Base-by-base conservation (phyloP, 53 echinoderm and acorn worm species). In the Astropecten irregularis region DNA sequence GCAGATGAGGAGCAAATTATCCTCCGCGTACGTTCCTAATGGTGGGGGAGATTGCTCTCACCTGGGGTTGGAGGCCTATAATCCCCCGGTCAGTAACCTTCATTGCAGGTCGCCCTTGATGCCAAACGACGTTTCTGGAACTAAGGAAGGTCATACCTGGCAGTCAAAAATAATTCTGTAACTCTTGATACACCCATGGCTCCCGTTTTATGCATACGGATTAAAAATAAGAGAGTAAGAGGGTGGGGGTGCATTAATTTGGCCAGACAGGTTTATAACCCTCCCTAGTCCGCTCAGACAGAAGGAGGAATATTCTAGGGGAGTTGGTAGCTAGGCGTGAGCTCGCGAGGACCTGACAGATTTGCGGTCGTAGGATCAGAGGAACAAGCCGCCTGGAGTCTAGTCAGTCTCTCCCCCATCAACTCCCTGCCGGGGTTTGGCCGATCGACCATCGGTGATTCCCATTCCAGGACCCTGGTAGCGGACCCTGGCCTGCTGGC, bases 181-280 rank as follows among this genome's bases (percentile, higher is more conserved):
- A 40, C 42, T 21, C 13, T 46, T 27, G 18, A 11, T 34, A 39
- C 26, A 42, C n/a, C 37, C 76, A 27, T 8, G 27, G 26, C 76
- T 40, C 15, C 37, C 44, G n/a, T n/a, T n/a, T n/a, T n/a, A n/a
- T n/a, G n/a, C n/a, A n/a, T n/a, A n/a, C n/a, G n/a, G n/a, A n/a
- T n/a, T n/a, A n/a, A n/a, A n/a, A n/a, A n/a, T n/a, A n/a, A n/a
- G n/a, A n/a, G n/a, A n/a, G n/a, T n/a, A n/a, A n/a, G n/a, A n/a
- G n/a, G n/a, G n/a, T n/a, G n/a, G n/a, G n/a, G n/a, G n/a, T n/a
- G n/a, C 19, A 2, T 34, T 76, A 76, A 76, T 76, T 76, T 42
- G 44, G 40, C 16, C 59, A 7, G 76, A 76, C 76, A 76, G 76
- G 40, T 76, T 76, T 76, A 76, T 35, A 76, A 42, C 57, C 25